phyloP scores from a whole-genome alignment of 1,140 invertebrate species.

The Macrostomum lignano region DNA sequence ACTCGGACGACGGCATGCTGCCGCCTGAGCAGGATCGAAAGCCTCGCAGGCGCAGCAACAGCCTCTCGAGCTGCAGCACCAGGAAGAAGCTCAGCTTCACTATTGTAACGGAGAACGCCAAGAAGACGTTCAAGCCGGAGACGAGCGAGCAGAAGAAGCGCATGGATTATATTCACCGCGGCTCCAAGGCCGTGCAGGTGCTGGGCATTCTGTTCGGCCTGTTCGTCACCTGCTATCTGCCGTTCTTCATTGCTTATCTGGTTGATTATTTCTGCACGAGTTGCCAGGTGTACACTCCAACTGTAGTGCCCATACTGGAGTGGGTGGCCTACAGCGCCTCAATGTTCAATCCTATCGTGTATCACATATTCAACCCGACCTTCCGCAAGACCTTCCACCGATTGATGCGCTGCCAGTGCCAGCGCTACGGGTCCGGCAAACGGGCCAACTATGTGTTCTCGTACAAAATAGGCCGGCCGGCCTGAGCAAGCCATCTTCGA shows the following conservation, averaged over 20 bases:
- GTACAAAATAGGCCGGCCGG: too few relatives aligned
- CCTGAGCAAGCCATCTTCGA: too few relatives aligned
- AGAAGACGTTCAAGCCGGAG: background rate
- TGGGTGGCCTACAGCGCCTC: conserved; percentile 12
- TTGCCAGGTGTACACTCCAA: conserved; percentile 2
- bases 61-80: too few relatives aligned
- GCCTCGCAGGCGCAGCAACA: too few relatives aligned
- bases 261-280: conserved; percentile 8
- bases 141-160: conserved; percentile 1
- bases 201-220: conserved; percentile 11
- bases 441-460: too few relatives aligned
- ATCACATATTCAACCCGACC: conserved; percentile 11
- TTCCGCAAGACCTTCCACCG: conserved; percentile 11
- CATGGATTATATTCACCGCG: conserved; percentile 1
- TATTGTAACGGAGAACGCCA: background rate
- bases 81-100: too few relatives aligned
- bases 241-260: conserved; percentile 12
- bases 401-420: conserved; percentile 9
- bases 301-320: conserved; percentile 8
- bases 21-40: too few relatives aligned
- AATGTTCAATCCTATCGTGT: conserved; percentile 13
- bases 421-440: too few relatives aligned
- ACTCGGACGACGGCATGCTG: too few relatives aligned
- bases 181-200: conserved; percentile 9
- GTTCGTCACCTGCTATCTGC: conserved; percentile 11